Evolutionary conservation across 2,113 vertebrate species (phyloP).

Genomic region (Hippocampus barbouri): DNA sequence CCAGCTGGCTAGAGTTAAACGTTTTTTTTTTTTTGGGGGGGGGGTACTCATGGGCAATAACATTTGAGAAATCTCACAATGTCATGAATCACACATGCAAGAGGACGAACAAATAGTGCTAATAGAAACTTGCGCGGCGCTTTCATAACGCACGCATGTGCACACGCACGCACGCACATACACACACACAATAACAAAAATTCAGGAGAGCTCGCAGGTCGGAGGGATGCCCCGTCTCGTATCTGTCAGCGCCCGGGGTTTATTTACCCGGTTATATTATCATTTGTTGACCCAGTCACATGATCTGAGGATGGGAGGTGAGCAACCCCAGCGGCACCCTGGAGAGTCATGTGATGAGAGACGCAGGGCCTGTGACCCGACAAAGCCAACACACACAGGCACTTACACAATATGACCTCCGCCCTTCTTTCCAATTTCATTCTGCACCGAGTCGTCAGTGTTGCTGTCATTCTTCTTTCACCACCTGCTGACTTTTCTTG

Average conservation of each 20-base stretch:
- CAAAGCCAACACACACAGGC: slow-evolving; percentile 56
- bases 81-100: slow-evolving; percentile 37
- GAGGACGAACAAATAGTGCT: slow-evolving; percentile 20
- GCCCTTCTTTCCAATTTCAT: slow-evolving; percentile 29
- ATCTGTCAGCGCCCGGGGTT: slow-evolving; percentile 62
- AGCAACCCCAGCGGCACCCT: slow-evolving; percentile 42
- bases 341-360: slow-evolving; percentile 75
- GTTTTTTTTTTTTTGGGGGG: slow-evolving; percentile 1
- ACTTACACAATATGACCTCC: slow-evolving; percentile 28
- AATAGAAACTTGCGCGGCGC: slow-evolving; percentile 21
- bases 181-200: not conserved
- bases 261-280: slow-evolving; percentile 66
- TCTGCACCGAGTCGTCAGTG: not conserved
- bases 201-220: slow-evolving; percentile 28
- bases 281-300: slow-evolving; percentile 72
- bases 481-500: slow-evolving; percentile 32
- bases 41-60: slow-evolving; percentile 55
- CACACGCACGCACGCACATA: not conserved
- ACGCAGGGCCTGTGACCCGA: slow-evolving; percentile 83
- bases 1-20: slow-evolving; percentile 66
- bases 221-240: slow-evolving; percentile 62
- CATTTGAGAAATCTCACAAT: slow-evolving; percentile 42
- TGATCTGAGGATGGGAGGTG: slow-evolving; percentile 66
- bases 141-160: slow-evolving; percentile 1
- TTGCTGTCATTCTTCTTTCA: slow-evolving; percentile 18